A percentile compares a stretch with the other conserved stretches of the same genome.
phyloP scores from a whole-genome alignment of 30 jellyfish, hydroid and myxozoan species.

The Hydra vulgaris region DNA sequence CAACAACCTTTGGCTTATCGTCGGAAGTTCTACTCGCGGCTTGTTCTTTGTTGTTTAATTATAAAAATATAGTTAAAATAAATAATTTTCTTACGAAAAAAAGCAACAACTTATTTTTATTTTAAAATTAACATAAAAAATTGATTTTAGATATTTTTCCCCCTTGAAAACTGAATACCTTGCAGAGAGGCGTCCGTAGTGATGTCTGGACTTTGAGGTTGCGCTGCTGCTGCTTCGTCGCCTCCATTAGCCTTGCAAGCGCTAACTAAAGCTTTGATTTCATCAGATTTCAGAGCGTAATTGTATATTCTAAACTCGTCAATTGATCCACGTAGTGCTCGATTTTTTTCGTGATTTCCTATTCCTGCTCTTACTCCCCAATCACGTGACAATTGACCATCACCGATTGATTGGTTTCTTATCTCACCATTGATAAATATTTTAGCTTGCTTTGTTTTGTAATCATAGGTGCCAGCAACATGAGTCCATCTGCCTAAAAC shows the following conservation, averaged over 20 bases:
- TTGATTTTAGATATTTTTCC: background rate
- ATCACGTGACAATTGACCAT: constrained; percentile 88
- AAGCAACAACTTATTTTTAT: no score
- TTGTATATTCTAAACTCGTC: constrained; percentile 91
- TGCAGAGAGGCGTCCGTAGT: background rate
- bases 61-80: no score
- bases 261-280: constrained; percentile 75
- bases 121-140: no score
- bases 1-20: background rate
- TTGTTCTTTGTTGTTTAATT: background rate
- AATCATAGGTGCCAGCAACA: constrained; percentile 92
- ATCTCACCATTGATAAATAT: constrained; percentile 86
- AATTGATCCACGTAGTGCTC: constrained; percentile 77
- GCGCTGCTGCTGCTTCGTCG: constrained; percentile 5
- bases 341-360: constrained; percentile 49
- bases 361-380: constrained; percentile 87
- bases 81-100: no score
- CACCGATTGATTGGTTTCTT: constrained; percentile 75
- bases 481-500: constrained; percentile 71
- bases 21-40: background rate
- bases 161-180: background rate
- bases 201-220: background rate
- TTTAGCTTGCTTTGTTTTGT: constrained; percentile 68
- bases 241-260: constrained; percentile 56
- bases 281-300: constrained; percentile 79